Percentiles rank a stretch among this genome's conserved stretches.
Conservation (phyloP, 2,113 vertebrate species). For the Cardinalis cardinalis region DNA sequence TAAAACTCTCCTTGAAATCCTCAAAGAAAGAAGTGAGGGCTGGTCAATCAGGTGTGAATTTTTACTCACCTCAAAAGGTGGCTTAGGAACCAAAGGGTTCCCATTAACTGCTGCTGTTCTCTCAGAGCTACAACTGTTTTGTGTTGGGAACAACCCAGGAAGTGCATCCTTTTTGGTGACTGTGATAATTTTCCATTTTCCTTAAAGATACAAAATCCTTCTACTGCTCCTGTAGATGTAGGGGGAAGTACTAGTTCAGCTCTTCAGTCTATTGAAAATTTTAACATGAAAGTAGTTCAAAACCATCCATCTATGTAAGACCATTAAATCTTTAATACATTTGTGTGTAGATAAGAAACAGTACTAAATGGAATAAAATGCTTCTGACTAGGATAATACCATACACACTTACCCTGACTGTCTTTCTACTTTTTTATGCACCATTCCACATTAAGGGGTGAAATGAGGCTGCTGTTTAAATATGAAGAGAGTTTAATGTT, state of each 20-base stretch:
- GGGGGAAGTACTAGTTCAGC: neutral
- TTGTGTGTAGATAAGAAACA: neutral
- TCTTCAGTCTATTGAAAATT: neutral
- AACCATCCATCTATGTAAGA: neutral
- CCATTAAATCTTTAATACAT: neutral
- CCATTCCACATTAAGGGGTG: neutral
- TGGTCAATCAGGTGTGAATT: neutral
- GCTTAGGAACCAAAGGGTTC: neutral
- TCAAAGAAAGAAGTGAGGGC: neutral
- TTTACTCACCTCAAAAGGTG: neutral
- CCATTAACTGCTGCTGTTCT: neutral
- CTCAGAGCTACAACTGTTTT: neutral
- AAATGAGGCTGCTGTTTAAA: neutral
- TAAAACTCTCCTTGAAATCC: neutral
- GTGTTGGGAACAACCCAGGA: rapidly evolving
- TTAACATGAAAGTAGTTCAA: neutral
- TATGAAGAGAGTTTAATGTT: neutral
- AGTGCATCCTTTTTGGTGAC: neutral
- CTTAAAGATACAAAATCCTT: neutral
- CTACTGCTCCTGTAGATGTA: rapidly evolving
- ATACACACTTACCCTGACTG: neutral
- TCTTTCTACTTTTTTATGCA: neutral
- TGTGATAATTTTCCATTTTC: neutral
- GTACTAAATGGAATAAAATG: neutral
- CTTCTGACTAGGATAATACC: neutral